phyloP scores from a whole-genome alignment of 2,888 invertebrate genomes.

The Saturnia pavonia region DNA sequence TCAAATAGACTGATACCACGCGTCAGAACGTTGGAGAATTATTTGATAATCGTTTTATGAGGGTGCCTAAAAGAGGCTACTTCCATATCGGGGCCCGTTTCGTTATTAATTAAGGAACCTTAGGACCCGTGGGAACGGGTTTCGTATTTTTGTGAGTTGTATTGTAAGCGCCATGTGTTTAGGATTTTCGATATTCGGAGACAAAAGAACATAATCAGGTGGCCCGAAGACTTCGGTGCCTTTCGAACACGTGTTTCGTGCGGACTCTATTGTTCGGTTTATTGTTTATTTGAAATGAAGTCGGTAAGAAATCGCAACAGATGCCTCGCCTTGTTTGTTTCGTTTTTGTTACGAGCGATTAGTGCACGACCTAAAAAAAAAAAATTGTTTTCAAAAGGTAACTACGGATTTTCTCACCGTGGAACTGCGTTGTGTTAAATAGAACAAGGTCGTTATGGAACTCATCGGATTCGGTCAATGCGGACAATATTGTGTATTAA shows the following conservation, averaged over 20 bases:
- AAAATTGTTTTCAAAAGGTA: conserved; percentile 38
- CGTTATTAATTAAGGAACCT: conserved; percentile 73
- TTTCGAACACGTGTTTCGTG: conserved; percentile 58
- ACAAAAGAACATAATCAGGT: conserved; percentile 63
- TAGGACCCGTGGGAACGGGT: conserved; percentile 70
- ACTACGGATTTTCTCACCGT: conserved; percentile 39
- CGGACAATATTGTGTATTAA: conserved; percentile 49
- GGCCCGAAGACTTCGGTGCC: conserved; percentile 36
- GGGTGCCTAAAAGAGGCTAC: conserved; percentile 68
- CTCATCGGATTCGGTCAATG: conserved; percentile 53
- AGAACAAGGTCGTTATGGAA: conserved; percentile 57
- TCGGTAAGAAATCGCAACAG: conserved; percentile 60
- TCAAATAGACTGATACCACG: conserved; percentile 60
- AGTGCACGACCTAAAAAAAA: conserved; percentile 41
- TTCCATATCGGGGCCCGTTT: conserved; percentile 68
- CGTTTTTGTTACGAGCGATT: conserved; percentile 47
- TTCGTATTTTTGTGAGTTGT: conserved; percentile 43
- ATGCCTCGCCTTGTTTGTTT: conserved; percentile 56
- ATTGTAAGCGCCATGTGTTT: conserved; percentile 61
- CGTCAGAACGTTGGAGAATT: conserved; percentile 60
- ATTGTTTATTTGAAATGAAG: conserved; percentile 44
- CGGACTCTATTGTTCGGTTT: conserved; percentile 46
- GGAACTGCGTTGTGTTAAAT: conserved; percentile 42
- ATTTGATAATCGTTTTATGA: conserved; percentile 79
- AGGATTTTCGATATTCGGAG: conserved; percentile 54